Conservation (phyloP, 2,797 vertebrate species). For the Steatocranus sp. region DNA sequence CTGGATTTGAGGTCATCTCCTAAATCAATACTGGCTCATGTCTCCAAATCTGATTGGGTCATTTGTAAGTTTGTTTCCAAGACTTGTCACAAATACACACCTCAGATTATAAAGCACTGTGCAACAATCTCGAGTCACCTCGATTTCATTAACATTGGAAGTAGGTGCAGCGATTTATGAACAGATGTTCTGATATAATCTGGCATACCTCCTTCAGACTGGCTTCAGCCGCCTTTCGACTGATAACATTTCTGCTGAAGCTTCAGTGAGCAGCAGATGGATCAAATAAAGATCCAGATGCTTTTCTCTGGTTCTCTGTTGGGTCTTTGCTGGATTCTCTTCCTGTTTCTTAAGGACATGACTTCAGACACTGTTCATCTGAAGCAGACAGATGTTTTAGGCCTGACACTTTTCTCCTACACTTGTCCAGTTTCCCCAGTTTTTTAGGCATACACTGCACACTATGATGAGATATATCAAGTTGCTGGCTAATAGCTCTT, state of each 20-base stretch:
- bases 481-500: background rate
- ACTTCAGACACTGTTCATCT: rapidly evolving
- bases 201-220: rapidly evolving
- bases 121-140: background rate
- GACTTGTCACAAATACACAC: background rate
- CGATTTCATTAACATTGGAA: background rate
- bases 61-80: background rate
- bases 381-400: background rate
- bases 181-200: background rate
- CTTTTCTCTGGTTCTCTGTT: background rate
- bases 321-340: background rate
- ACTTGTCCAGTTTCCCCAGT: background rate
- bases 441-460: rapidly evolving
- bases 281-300: background rate
- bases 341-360: background rate
- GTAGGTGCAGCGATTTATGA: background rate
- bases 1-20: background rate
- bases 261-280: background rate
- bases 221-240: rapidly evolving
- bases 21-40: background rate
- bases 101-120: background rate
- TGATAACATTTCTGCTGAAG: background rate
- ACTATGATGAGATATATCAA: rapidly evolving
- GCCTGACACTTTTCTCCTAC: background rate
- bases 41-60: background rate